phyloP scores from a whole-genome alignment of 2,113 vertebrate species.

The Rhagologus leucostigma region DNA sequence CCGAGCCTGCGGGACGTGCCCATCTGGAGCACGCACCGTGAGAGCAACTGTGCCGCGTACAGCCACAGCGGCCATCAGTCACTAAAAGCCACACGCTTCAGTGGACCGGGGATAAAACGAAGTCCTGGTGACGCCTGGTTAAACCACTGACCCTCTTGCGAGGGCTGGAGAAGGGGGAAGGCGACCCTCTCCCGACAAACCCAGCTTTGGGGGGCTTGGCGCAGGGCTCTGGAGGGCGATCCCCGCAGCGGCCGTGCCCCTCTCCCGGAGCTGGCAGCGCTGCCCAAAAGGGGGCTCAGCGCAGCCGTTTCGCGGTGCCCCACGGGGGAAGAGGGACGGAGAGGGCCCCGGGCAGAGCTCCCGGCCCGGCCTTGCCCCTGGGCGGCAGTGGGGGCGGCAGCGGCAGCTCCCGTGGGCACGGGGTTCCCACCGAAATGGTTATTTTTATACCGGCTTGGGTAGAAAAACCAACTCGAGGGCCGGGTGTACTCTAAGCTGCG shows the following conservation, averaged over 20 bases:
- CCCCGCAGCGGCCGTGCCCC: not conserved
- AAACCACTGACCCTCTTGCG: constrained; percentile 44
- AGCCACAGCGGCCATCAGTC: constrained; percentile 36
- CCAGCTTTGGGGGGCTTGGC: not conserved
- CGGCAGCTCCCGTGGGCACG: not conserved
- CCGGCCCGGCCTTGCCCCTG: not conserved
- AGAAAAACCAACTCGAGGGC: not conserved
- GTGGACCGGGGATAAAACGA: constrained; percentile 37
- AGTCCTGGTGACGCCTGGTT: constrained; percentile 54
- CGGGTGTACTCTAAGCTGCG: not conserved
- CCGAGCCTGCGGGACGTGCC: constrained; percentile 42
- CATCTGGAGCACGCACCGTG: constrained; percentile 50
- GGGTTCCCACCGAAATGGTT: not conserved
- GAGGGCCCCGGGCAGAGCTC: not conserved
- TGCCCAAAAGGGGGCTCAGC: not conserved
- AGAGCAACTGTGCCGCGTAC: constrained; percentile 24
- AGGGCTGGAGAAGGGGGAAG: not conserved
- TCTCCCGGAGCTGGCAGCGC: not conserved
- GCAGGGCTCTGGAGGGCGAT: not conserved
- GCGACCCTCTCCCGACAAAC: not conserved
- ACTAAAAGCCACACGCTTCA: constrained; percentile 48
- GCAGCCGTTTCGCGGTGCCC: not conserved
- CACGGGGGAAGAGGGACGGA: not conserved
- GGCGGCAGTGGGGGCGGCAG: not conserved
- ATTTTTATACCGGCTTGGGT: not conserved